Base-by-base conservation (phyloP, 2,797 vertebrate genomes). In the Microcaecilia unicolor region DNA sequence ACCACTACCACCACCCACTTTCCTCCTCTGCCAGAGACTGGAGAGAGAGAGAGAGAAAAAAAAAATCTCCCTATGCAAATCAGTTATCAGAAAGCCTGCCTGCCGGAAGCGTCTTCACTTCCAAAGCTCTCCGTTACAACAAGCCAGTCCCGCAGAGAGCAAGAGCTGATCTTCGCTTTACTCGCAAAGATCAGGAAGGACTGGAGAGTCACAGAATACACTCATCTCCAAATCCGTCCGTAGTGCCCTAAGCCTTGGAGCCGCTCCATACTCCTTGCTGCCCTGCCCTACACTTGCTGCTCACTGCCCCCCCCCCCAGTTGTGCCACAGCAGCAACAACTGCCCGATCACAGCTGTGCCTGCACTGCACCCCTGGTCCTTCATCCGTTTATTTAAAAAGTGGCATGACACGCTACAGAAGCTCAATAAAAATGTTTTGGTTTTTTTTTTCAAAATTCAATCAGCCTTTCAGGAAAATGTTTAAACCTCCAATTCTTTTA, bases 101-200 rank as follows among this genome's bases (percentile, higher is more conserved):
- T 41, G 37, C 19, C 46, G 6, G n/a, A n/a, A 37, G 43, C 48
- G 46, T 41, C 54, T 60, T 63, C 32, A 61, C 33, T 20, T 47
- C 34, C 41, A 48, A 41, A 44, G 30, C 13, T 32, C n/a, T n/a
- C n/a, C n/a, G n/a, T n/a, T n/a, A n/a, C 52, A 38, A 37, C 17
- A 57, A 40, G 38, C n/a, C n/a, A n/a, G n/a, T n/a, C n/a, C n/a
- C n/a, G n/a, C n/a, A 28, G 3, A 9, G 36, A 21, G 26, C 25
- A 22, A 41, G n/a, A n/a, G 62, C 52, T 37, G 36, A 23, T 43
- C 61, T 52, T 58, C 48, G 14, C 25, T 22, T 43, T 64, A 43
- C 44, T 37, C 22, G 44, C 26, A 15, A 26, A 42, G 46, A 37
- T 31, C 22, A 28, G 41, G 22, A 48, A 38, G 70, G n/a, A n/a